Evolutionary conservation across 1,140 invertebrate genomes (phyloP).

Genomic region (Physella acuta): DNA sequence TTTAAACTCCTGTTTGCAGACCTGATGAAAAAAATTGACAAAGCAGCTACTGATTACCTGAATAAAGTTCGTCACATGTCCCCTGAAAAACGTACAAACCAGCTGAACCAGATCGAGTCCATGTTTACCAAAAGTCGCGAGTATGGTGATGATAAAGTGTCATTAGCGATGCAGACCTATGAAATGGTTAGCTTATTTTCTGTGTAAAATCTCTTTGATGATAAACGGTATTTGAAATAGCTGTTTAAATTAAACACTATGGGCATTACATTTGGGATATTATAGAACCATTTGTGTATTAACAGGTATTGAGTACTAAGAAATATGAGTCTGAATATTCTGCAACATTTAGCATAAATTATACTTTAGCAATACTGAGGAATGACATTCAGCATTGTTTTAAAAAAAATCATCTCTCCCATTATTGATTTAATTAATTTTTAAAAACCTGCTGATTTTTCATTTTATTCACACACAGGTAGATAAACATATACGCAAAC

Average conservation of each 20-base stretch:
- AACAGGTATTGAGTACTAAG: too few species aligned
- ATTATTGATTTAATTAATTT: too few species aligned
- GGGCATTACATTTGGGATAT: not conserved
- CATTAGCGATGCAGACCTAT: conserved; percentile 96
- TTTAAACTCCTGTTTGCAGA: too few species aligned
- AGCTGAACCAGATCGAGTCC: conserved; percentile 74
- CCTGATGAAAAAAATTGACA: conserved; percentile 87
- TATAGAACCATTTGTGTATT: too few species aligned
- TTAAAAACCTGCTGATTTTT: too few species aligned
- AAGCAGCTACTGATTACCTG: conserved; percentile 81
- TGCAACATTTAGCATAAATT: too few species aligned
- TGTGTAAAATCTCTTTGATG: not conserved
- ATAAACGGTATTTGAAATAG: too few species aligned
- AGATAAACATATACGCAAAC: conserved; percentile 67
- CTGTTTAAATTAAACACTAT: not conserved
- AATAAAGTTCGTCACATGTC: conserved; percentile 67
- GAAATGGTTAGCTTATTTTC: conserved; percentile 78
- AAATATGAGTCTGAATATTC: too few species aligned
- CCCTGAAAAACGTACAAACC: conserved; percentile 79
- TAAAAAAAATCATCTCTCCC: too few species aligned
- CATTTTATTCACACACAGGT: conserved; percentile 8
- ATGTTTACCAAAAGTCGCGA: conserved; percentile 57
- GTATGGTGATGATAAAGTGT: conserved; percentile 93
- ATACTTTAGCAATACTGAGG: too few species aligned
- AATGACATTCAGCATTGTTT: too few species aligned